Base-by-base conservation (phyloP, 2,797 vertebrate species). In the Carcharodon carcharias region DNA sequence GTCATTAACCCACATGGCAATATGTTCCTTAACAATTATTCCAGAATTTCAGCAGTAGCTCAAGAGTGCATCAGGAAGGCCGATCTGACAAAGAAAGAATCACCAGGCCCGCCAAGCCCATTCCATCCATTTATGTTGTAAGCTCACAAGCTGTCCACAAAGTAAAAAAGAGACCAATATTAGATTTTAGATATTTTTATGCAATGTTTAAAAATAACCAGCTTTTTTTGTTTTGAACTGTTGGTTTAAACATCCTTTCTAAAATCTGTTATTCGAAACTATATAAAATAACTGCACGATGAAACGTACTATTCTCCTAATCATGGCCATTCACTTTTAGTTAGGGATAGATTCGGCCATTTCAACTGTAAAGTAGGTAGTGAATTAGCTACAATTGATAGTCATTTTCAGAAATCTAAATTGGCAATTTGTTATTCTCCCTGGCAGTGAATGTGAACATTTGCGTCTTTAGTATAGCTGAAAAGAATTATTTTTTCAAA, bases 1-100 rank as follows among this genome's bases (percentile, higher is more conserved):
- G 99, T 98, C 7, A 88, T 88, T 85, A 63, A 45, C 7, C 14
- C 18, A 45, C 23, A 12, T 35, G 6, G 35, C 89, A 92, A 14
- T n/a, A 61, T 21, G 12, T 92, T 50, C 45, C 80, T 85, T 63
- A 35, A 91, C 28, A 54, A 23, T 56, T 88, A 26, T 50, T 40
- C 54, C n/a, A 56, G 31, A 61, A 91, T 61, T 91, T 9, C 54
- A 89, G 28, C 88, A 16, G 35, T 58, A 61, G 2, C 23, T 87
- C 45, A 87, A n/a, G 12, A 61, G 88, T 91, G 8, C 88, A 58
- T 58, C 11, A 40, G 63, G 45, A 67, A 67, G 61, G 18, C 61
- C 45, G 35, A 40, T 45, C 23, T 21, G 26, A 67, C 61, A 65
- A 61, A 91, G 28, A 58, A 93, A 93, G n/a, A n/a, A 93, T 67